phyloP scores from a whole-genome alignment of 2,888 invertebrate genomes.

The Himalopsyche japonica region DNA sequence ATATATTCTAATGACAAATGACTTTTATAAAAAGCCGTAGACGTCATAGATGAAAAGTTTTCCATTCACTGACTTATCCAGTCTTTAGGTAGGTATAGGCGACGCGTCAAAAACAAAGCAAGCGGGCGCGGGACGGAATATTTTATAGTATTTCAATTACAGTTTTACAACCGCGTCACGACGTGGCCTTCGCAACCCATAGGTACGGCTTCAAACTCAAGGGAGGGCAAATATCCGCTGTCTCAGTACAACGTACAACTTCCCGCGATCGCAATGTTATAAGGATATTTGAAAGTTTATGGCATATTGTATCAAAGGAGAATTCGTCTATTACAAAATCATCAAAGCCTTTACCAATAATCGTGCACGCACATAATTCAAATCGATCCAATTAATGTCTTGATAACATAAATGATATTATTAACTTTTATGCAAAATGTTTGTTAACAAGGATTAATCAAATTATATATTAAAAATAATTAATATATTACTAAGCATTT shows the following conservation, averaged over 20 bases:
- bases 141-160: conserved; percentile 41
- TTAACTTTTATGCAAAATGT: no score
- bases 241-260: background rate
- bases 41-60: background rate
- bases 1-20: no score
- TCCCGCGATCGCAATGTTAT: background rate
- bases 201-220: background rate
- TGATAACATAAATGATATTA: no score
- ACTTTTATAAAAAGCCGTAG: background rate
- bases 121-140: conserved; percentile 36
- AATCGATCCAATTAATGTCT: no score
- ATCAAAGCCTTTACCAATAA: background rate
- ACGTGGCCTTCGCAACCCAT: conserved; percentile 16
- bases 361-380: no score
- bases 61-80: background rate
- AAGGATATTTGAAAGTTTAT: background rate
- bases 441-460: no score
- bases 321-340: background rate
- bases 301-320: background rate
- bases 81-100: conserved; percentile 10
- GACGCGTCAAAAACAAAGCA: conserved; percentile 32
- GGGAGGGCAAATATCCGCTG: background rate
- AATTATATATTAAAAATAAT: no score
- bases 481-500: no score
- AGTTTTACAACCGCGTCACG: conserved; percentile 39